Evolutionary conservation across 2,888 invertebrate genomes (phyloP).

Genomic region (Drosophila recens): DNA sequence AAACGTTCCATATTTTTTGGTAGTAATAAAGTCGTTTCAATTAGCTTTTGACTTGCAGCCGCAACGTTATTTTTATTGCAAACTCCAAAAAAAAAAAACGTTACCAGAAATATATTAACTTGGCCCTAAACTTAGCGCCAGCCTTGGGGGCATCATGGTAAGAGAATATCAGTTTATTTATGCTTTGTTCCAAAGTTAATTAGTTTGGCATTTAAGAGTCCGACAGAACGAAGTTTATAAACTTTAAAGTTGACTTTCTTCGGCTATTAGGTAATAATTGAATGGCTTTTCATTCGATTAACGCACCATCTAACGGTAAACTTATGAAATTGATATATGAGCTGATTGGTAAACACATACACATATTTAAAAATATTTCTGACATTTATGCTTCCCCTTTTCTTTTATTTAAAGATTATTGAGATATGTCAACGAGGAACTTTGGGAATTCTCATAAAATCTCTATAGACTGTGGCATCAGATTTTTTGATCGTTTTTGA

Average conservation of each 20-base stretch:
- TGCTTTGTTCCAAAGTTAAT: constrained; percentile 52
- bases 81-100: constrained; percentile 9
- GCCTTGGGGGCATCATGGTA: constrained; percentile 47
- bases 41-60: constrained; percentile 61
- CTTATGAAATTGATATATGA: constrained; percentile 69
- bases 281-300: constrained; percentile 48
- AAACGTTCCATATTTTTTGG: constrained; percentile 53
- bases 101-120: constrained; percentile 22
- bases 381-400: constrained; percentile 30
- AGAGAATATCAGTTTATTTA: constrained; percentile 27
- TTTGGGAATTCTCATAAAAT: constrained; percentile 43
- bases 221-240: not conserved
- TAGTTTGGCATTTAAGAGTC: constrained; percentile 53
- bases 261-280: constrained; percentile 59
- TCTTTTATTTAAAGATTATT: constrained; percentile 50
- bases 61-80: constrained; percentile 33
- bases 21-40: constrained; percentile 78
- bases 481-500: constrained; percentile 30
- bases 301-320: constrained; percentile 75
- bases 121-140: constrained; percentile 63
- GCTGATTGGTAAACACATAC: constrained; percentile 12
- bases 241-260: constrained; percentile 7
- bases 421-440: constrained; percentile 52
- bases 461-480: constrained; percentile 35
- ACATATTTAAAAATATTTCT: constrained; percentile 29